Evolutionary conservation across 2,888 invertebrate genomes (phyloP).

Genomic region (Willowsia nigromaculata): DNA sequence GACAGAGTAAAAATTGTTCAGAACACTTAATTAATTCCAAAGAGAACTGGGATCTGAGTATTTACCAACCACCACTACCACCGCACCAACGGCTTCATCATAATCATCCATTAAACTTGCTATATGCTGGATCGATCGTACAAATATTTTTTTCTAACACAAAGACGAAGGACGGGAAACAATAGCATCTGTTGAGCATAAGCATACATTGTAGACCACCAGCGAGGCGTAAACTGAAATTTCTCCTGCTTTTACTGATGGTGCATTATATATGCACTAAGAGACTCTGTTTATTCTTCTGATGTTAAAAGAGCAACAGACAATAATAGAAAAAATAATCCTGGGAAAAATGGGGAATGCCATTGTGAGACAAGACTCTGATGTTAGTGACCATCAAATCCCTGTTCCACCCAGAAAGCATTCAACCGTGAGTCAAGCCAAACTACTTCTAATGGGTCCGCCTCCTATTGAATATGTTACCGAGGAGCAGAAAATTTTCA

Average conservation of each 20-base stretch:
- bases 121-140: not conserved
- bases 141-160: not conserved
- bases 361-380: constrained; percentile 74
- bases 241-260: not conserved
- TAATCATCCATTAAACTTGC: not conserved
- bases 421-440: constrained; percentile 77
- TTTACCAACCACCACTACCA: not conserved
- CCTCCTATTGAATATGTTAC: constrained; percentile 76
- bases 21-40: constrained; percentile 34
- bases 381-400: constrained; percentile 68
- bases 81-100: too few species aligned
- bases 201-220: not conserved
- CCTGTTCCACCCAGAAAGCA: constrained; percentile 75
- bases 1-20: not conserved
- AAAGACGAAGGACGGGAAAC: not conserved
- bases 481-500: constrained; percentile 80
- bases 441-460: constrained; percentile 76
- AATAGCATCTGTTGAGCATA: constrained; percentile 6
- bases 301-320: constrained; percentile 1
- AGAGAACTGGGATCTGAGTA: not conserved
- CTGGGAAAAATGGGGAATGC: constrained; percentile 74
- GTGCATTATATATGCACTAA: not conserved
- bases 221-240: not conserved
- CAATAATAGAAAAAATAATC: constrained; percentile 39
- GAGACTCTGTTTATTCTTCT: not conserved